Conservation (phyloP, 2,797 vertebrate species). For the Hoplostethus atlanticus region DNA sequence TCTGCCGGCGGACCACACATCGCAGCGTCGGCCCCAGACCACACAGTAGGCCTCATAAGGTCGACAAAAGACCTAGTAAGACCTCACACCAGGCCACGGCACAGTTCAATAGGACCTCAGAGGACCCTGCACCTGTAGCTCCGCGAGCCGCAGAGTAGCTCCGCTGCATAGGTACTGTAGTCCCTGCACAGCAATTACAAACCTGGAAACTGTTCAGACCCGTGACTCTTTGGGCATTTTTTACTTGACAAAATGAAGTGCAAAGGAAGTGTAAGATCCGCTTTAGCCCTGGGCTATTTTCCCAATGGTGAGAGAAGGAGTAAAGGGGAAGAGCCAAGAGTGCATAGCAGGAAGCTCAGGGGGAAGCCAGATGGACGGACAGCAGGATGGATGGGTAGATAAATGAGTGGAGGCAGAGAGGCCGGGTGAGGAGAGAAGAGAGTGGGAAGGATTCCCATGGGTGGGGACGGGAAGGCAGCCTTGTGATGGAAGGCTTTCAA, state of each 20-base stretch:
- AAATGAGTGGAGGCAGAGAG: conserved; percentile 54
- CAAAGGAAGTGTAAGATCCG: conserved; percentile 64
- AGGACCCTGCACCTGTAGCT: conserved; percentile 67
- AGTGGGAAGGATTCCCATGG: conserved; percentile 76
- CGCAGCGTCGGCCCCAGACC: conserved; percentile 66
- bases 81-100: conserved; percentile 69
- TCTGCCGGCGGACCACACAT: conserved; percentile 76
- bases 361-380: conserved; percentile 66
- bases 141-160: conserved; percentile 60
- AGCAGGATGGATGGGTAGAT: conserved; percentile 71
- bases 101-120: conserved; percentile 54
- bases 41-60: conserved; percentile 73
- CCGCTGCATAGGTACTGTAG: conserved; percentile 48
- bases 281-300: conserved; percentile 47
- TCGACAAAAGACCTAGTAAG: conserved; percentile 73
- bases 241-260: conserved; percentile 60
- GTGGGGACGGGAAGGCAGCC: conserved; percentile 74
- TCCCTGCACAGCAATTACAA: conserved; percentile 44
- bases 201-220: conserved; percentile 53
- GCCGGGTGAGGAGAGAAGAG: conserved; percentile 64
- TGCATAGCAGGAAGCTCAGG: conserved; percentile 64
- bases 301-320: conserved; percentile 49
- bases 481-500: conserved; percentile 82
- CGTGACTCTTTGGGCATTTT: conserved; percentile 51
- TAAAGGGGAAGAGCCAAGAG: conserved; percentile 61